Conservation (phyloP, 2,113 vertebrate species). For the Zeus faber region DNA sequence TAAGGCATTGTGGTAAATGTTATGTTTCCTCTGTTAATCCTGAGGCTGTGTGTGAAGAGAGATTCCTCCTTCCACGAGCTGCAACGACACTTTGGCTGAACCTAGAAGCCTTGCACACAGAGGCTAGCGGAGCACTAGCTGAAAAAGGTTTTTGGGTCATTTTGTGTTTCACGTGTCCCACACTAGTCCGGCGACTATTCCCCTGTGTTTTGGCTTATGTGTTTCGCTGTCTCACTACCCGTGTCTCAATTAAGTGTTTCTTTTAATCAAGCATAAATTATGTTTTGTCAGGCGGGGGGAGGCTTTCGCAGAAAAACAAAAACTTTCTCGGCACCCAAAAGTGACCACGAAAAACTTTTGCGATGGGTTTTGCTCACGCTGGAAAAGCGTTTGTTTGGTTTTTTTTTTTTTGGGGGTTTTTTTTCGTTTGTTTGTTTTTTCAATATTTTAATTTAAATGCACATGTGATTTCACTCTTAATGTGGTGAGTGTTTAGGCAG, state of each 20-base stretch:
- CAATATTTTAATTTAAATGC: conserved; percentile 60
- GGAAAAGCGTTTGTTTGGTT: conserved; percentile 10
- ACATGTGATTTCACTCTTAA: conserved; percentile 54
- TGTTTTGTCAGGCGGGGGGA: conserved; percentile 28
- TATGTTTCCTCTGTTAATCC: conserved; percentile 34
- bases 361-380: conserved; percentile 2
- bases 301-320: conserved; percentile 8
- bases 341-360: conserved; percentile 13
- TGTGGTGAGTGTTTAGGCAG: conserved; percentile 48
- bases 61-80: conserved; percentile 49
- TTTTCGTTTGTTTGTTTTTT: conserved; percentile 52
- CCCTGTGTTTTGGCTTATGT: conserved; percentile 39
- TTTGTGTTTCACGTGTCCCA: conserved; percentile 26
- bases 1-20: conserved; percentile 36
- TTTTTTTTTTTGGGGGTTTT: too few species aligned
- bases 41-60: conserved; percentile 50
- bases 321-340: not conserved
- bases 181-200: conserved; percentile 50
- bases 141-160: conserved; percentile 11
- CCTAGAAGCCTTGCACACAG: conserved; percentile 20
- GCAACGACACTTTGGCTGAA: conserved; percentile 31
- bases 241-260: conserved; percentile 31
- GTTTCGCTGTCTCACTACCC: conserved; percentile 34
- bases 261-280: conserved; percentile 59
- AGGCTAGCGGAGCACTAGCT: conserved; percentile 18